Evolutionary conservation across 2,888 invertebrate species (phyloP).

Genomic region (Eristalis tenax): DNA sequence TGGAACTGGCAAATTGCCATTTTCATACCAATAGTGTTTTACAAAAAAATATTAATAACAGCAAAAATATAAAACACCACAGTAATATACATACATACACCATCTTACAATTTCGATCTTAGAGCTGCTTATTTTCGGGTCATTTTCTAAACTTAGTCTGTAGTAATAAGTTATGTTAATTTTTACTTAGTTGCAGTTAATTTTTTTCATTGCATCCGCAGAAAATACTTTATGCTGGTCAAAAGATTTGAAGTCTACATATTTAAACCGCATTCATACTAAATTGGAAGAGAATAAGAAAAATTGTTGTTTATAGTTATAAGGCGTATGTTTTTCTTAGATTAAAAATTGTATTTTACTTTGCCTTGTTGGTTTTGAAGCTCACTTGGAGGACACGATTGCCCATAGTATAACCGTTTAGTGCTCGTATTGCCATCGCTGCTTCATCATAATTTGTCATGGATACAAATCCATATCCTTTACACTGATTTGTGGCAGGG

Average conservation of each 20-base stretch:
- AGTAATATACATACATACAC: constrained; percentile 15
- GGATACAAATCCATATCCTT: constrained; percentile 98
- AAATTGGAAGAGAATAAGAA: constrained; percentile 47
- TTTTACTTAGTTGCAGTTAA: constrained; percentile 28
- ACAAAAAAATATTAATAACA: background rate
- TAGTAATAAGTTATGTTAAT: constrained; percentile 44
- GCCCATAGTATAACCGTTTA: constrained; percentile 97
- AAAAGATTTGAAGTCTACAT: constrained; percentile 39
- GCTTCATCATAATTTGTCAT: constrained; percentile 99
- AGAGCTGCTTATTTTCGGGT: constrained; percentile 48
- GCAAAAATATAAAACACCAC: background rate
- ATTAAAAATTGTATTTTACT: constrained; percentile 75
- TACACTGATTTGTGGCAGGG: constrained; percentile 97
- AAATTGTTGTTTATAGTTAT: background rate
- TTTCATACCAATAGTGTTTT: background rate
- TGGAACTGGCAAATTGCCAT: background rate
- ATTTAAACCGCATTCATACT: constrained; percentile 68
- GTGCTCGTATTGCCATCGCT: constrained; percentile 95
- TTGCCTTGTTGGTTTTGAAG: constrained; percentile 95
- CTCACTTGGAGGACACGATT: constrained; percentile 98
- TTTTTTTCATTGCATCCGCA: constrained; percentile 52
- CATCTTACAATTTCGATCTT: constrained; percentile 18
- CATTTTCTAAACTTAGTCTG: constrained; percentile 45
- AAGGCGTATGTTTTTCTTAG: background rate
- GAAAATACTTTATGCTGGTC: constrained; percentile 61